A percentile compares a stretch with the other conserved stretches of the same genome.
Conservation (phyloP, 92 coral and sea anemone species). For the Zoanthus solanderi region DNA sequence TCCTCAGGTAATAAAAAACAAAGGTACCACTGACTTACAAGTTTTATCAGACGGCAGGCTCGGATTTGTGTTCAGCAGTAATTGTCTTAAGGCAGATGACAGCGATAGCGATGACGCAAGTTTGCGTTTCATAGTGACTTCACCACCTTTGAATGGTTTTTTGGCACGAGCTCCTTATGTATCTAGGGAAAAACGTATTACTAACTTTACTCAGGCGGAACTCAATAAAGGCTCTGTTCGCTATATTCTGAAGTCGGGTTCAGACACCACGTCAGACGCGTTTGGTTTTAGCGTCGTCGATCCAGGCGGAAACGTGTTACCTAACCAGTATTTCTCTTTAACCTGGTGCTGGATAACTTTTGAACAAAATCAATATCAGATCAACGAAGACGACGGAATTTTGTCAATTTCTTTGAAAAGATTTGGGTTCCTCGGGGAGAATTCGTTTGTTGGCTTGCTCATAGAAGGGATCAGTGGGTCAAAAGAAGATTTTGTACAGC, state of each 20-base stretch:
- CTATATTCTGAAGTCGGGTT: slow-evolving; percentile 68
- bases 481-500: slow-evolving; percentile 73
- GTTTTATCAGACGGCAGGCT: slow-evolving; percentile 65
- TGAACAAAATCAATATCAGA: slow-evolving; percentile 63
- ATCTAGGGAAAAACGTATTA: slow-evolving; percentile 49
- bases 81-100: slow-evolving; percentile 78
- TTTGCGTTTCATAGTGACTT: slow-evolving; percentile 68
- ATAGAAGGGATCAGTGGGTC: slow-evolving; percentile 75
- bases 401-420: slow-evolving; percentile 66
- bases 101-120: slow-evolving; percentile 82
- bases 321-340: slow-evolving; percentile 79
- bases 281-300: slow-evolving; percentile 84
- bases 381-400: slow-evolving; percentile 79
- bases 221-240: slow-evolving; percentile 63
- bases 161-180: slow-evolving; percentile 50
- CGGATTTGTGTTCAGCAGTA: slow-evolving; percentile 75
- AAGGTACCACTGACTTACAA: slow-evolving; percentile 86
- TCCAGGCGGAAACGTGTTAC: slow-evolving; percentile 81
- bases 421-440: slow-evolving; percentile 89
- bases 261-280: slow-evolving; percentile 87
- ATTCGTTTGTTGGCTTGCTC: slow-evolving; percentile 79
- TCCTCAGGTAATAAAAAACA: slow-evolving; percentile 86
- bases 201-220: slow-evolving; percentile 80
- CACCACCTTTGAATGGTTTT: slow-evolving; percentile 74
- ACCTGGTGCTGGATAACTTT: slow-evolving; percentile 93